Evolutionary conservation across 2,888 invertebrate genomes (phyloP), one percentile per base, ranked within the genome.

Genomic region (Thymelicus sylvestris): DNA sequence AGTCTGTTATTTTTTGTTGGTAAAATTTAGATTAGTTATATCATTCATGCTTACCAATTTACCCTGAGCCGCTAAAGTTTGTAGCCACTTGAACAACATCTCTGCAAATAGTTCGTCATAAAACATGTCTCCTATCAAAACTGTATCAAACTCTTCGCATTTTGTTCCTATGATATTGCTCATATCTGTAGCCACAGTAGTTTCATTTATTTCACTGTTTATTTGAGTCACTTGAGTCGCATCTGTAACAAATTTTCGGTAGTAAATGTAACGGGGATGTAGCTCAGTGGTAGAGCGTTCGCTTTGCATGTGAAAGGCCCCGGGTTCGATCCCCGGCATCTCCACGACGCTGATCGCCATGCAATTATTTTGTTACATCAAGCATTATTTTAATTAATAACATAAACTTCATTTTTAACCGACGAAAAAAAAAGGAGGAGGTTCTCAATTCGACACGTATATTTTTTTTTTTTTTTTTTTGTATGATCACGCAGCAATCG

Each of bases 231-330:
- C 95, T 19, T 83, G 76, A 48, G 90, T 84, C 2, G 95, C 95
- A 77, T 86, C 95, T 95, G 41, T n/a, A 55, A 12, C 55, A 55
- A 0, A 55, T 10, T 55, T 55, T 24, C 12, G 10, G 5, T 4
- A 0, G 1, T 2, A 47, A 15, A n/a, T n/a, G n/a, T n/a, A n/a
- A 2, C 15, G 95, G 95, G 95, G 98, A 97, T 97, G 97, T 98
- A 98, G 98, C 98, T 98, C 98, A 98, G 97, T 97, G 98, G 98
- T 98, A 98, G 98, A 98, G 98, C 97, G 98, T 97, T 98, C 97
- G 97, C 98, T 98, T 98, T 97, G 98, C 98, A 98, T 98, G 98
- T 97, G 97, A 97, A 97, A 98, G 97, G 98, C 97, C 98, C 97
- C 97, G 98, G 97, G 98, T 98, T 98, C 98, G 97, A 98, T 97